Percentiles rank a stretch among this genome's conserved stretches.
phyloP scores from a whole-genome alignment of 2,888 invertebrate species.

The Phytoseiulus persimilis region DNA sequence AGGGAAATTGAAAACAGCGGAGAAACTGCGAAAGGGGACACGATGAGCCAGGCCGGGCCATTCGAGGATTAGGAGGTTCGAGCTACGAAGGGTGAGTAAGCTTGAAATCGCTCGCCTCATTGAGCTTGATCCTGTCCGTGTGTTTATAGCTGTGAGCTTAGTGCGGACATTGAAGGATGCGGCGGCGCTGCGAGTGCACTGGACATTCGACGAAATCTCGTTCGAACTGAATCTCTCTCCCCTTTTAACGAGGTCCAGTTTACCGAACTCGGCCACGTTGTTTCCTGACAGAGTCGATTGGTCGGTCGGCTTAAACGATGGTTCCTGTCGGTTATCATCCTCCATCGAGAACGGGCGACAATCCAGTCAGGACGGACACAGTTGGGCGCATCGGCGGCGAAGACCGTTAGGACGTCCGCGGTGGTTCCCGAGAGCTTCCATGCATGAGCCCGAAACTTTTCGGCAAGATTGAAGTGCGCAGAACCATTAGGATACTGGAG shows the following conservation, averaged over 20 bases:
- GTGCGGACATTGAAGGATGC: background rate
- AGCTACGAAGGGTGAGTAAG: background rate
- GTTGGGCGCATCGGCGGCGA: no score
- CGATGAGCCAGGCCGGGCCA: background rate
- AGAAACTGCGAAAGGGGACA: background rate
- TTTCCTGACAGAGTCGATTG: no score
- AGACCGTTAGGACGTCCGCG: no score
- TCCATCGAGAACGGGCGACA: no score
- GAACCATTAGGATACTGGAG: background rate
- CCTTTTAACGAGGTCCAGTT: background rate
- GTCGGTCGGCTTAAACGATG: no score
- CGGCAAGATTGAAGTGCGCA: background rate
- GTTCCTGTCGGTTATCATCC: no score
- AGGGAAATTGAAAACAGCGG: background rate
- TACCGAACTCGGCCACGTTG: background rate
- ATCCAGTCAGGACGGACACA: no score
- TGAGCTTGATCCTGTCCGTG: background rate
- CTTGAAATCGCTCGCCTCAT: background rate
- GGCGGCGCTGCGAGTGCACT: background rate
- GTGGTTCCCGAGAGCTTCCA: no score
- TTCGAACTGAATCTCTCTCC: background rate
- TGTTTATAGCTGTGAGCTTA: background rate
- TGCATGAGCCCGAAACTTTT: background rate
- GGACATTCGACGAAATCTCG: background rate
- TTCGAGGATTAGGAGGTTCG: background rate